Evolutionary conservation across 2,113 vertebrate species (phyloP), one percentile per base, ranked within the genome.

Genomic region (Archilochus colubris): DNA sequence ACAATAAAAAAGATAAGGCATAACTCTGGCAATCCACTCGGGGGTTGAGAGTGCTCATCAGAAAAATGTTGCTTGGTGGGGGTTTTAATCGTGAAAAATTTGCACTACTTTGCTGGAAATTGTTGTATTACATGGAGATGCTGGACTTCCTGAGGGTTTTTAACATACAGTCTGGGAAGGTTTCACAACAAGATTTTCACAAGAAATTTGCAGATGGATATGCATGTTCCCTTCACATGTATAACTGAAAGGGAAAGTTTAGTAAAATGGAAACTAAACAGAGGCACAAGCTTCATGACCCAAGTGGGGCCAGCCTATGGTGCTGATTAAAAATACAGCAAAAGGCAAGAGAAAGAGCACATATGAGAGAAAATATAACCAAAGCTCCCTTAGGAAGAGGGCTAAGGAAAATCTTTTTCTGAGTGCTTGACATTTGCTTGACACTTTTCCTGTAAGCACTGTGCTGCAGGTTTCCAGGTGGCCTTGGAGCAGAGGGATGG

Each of bases 191-290:
- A 40, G 40, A 40, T 40, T 40, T 40, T 57, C 70, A 92, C 50
- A 73, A 83, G 58, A 90, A n/a, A 57, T 64, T 62, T 94, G 94
- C 72, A 89, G 92, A 78, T 23, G 21, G 54, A 92, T 50, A 33
- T 38, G 20, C 57, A 46, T 27, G 46, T 64, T 84, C 64, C 38
- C 43, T 90, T 58, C 51, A 55, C 63, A 44, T 21, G 31, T 13
- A 8, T 84, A 91, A 51, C 67, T 38, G 70, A 80, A 93, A 95
- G 46, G n/a, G 80, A 72, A 96, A 87, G 4, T 14, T 53, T 69
- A 61, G 63, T 78, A 72, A 95, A 95, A 95, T 85, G n/a, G 27
- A 94, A 95, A 80, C 28, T 21, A 54, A 95, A 55, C 61, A 94
- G 63, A 95, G 79, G 38, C 64, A 77, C 31, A 95, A 95, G 30